Percentiles rank a stretch among this genome's conserved stretches.
Evolutionary conservation across 1,140 invertebrate genomes (phyloP).

Genomic region (Drosophila arizonae): DNA sequence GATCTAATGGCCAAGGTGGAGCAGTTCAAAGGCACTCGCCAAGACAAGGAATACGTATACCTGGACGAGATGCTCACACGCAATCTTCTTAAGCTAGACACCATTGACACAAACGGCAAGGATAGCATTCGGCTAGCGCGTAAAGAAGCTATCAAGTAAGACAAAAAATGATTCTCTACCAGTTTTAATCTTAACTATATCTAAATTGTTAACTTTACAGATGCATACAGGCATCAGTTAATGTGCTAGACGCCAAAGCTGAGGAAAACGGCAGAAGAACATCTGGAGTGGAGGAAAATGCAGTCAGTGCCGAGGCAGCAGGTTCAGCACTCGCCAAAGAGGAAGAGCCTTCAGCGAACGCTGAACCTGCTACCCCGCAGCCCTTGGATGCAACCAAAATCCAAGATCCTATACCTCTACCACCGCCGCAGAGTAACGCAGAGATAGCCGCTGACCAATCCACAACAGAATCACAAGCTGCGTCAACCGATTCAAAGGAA

Average conservation of each 20-base stretch:
- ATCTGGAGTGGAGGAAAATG: constrained; percentile 22
- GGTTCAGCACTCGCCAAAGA: constrained; percentile 21
- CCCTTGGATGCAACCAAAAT: constrained; percentile 73
- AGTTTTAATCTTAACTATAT: too few species aligned
- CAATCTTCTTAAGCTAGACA: constrained; percentile 94
- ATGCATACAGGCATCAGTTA: constrained; percentile 93
- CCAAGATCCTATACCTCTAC: constrained; percentile 74
- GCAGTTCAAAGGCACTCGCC: constrained; percentile 88
- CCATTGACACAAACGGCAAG: constrained; percentile 95
- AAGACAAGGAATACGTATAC: constrained; percentile 93
- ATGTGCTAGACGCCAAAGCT: constrained; percentile 90
- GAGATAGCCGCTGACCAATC: not conserved
- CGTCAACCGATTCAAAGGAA: not conserved
- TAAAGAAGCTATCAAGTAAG: constrained; percentile 91
- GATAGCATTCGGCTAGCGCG: constrained; percentile 93
- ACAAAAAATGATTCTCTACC: too few species aligned
- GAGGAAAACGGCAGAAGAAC: constrained; percentile 83
- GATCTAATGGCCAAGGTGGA: constrained; percentile 91
- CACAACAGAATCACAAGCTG: not conserved
- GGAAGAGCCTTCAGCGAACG: constrained; percentile 1
- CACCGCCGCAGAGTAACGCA: constrained; percentile 57
- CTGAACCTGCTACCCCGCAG: constrained; percentile 58
- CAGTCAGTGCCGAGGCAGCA: constrained; percentile 4
- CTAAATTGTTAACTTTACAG: constrained; percentile 12
- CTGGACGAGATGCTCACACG: constrained; percentile 97